Conservation (phyloP, 2,797 vertebrate genomes). For the Siniperca undulata region DNA sequence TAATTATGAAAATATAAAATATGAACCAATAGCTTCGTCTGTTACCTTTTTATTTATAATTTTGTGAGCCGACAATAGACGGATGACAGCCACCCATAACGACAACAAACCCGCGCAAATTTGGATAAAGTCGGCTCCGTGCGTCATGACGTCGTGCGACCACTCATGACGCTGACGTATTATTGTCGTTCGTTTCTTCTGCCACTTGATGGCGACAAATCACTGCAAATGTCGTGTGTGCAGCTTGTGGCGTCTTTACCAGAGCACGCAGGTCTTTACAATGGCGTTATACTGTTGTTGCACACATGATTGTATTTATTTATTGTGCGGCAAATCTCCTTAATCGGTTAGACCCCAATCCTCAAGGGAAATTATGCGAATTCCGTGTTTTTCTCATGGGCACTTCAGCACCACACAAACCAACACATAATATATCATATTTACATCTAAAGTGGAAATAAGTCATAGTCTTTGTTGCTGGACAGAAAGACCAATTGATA, state of each 20-base stretch:
- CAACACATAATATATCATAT: not conserved
- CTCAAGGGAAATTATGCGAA: conserved; percentile 9
- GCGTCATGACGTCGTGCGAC: conserved; percentile 65
- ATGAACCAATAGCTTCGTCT: rapidly evolving
- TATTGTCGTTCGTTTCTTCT: not conserved
- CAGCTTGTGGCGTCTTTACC: too few relatives aligned
- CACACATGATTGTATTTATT: conserved; percentile 1
- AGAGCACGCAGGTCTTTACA: rapidly evolving
- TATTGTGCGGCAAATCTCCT: not conserved
- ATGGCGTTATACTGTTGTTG: too few relatives aligned
- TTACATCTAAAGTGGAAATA: not conserved
- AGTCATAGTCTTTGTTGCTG: not conserved
- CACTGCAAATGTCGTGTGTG: not conserved
- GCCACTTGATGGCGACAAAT: conserved; percentile 68
- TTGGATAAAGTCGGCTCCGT: conserved; percentile 21
- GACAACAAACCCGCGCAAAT: conserved; percentile 78
- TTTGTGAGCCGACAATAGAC: not conserved
- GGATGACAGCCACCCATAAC: conserved; percentile 31
- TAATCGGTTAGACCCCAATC: not conserved
- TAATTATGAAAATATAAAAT: rapidly evolving
- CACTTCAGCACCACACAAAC: not conserved
- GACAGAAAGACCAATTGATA: not conserved
- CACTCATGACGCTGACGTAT: not conserved
- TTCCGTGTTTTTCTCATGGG: not conserved
- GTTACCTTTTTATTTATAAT: conserved; percentile 40